These are phyloP conservation scores for human (Homo sapiens) DNA, from an alignment of 2,113 vertebrate genomes.

Conservation along the genomic window GRCh38 chr15:39154501-39155000, in stretches of 20 bases:
- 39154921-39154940: not conserved
- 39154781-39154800: not conserved
- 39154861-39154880: not conserved
- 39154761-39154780: not conserved
- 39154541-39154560: not conserved
- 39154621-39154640: not conserved
- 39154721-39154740: not conserved
- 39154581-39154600: rapidly evolving
- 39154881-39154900: not conserved
- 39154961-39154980: not conserved
- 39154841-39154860: not conserved
- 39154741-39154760: not conserved
- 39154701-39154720: not conserved
- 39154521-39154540: not conserved
- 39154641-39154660: not conserved
- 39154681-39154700: not conserved
- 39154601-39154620: not conserved
- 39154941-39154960: not conserved
- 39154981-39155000: not conserved
- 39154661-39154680: not conserved
- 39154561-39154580: not conserved
- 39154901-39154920: not conserved
- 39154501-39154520: not conserved
- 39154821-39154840: not conserved
- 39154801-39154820: not conserved